Evolutionary conservation across 2,797 vertebrate genomes (phyloP).

Genomic region (Scleropages formosus): DNA sequence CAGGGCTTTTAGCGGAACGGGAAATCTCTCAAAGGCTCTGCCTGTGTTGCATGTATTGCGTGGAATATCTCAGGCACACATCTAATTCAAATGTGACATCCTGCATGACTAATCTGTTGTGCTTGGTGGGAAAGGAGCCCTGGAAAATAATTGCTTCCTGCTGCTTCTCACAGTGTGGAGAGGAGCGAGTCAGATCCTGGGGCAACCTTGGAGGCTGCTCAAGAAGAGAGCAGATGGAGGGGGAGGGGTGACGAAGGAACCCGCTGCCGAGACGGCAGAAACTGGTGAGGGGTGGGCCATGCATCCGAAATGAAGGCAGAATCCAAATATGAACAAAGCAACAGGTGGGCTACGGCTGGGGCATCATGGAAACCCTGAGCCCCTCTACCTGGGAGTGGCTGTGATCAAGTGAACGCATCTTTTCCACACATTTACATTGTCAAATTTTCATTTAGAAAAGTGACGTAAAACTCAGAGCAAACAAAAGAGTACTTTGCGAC

Average conservation of each 20-base stretch:
- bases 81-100: conserved; percentile 11
- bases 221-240: not conserved
- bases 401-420: no score
- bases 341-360: not conserved
- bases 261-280: not conserved
- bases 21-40: not conserved
- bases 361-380: not conserved
- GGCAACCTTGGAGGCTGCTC: not conserved
- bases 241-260: not conserved
- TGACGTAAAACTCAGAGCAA: no score
- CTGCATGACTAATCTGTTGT: conserved; percentile 20
- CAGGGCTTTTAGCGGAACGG: not conserved
- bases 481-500: no score
- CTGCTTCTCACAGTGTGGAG: not conserved
- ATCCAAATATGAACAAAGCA: not conserved
- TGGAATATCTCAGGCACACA: not conserved
- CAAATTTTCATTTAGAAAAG: no score
- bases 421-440: no score
- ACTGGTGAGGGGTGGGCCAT: no score
- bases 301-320: not conserved
- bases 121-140: not conserved
- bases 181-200: not conserved
- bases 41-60: not conserved
- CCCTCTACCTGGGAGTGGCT: not conserved
- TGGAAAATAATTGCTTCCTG: conserved; percentile 11